Percentiles rank a stretch among this genome's conserved stretches.
Conservation (phyloP, 2,113 vertebrate species). For the Clarias batrachus region DNA sequence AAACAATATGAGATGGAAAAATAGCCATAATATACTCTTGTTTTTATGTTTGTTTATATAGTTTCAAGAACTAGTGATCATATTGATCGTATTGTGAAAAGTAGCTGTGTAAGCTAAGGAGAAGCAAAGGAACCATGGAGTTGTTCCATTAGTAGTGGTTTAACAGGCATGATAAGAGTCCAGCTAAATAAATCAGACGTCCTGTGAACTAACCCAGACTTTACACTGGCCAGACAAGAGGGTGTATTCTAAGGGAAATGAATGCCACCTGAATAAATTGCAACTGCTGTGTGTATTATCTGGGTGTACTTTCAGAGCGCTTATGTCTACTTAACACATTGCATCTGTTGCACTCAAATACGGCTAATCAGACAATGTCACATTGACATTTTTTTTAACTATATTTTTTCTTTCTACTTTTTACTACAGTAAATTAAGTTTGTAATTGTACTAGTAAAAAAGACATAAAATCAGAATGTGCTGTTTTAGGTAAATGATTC, state of each 20-base stretch:
- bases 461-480: not conserved
- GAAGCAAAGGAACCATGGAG: conserved; percentile 34
- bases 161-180: conserved; percentile 58
- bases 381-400: not conserved
- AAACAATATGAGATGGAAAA: conserved; percentile 37
- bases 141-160: conserved; percentile 46
- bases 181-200: conserved; percentile 62
- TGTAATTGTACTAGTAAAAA: too few species aligned
- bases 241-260: conserved; percentile 51
- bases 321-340: conserved; percentile 5
- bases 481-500: not conserved
- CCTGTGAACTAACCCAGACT: conserved; percentile 56
- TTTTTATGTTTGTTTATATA: not conserved
- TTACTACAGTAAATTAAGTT: too few species aligned
- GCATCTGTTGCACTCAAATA: not conserved
- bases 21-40: conserved; percentile 12
- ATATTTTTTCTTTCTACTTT: too few species aligned
- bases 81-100: not conserved
- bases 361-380: not conserved
- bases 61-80: not conserved
- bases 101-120: not conserved
- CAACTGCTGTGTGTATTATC: conserved; percentile 14
- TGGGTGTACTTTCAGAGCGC: not conserved
- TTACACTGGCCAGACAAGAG: conserved; percentile 53
- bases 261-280: conserved; percentile 62